Base-by-base conservation (phyloP, 1,140 invertebrate species). In the Rhagoletis pomonella region DNA sequence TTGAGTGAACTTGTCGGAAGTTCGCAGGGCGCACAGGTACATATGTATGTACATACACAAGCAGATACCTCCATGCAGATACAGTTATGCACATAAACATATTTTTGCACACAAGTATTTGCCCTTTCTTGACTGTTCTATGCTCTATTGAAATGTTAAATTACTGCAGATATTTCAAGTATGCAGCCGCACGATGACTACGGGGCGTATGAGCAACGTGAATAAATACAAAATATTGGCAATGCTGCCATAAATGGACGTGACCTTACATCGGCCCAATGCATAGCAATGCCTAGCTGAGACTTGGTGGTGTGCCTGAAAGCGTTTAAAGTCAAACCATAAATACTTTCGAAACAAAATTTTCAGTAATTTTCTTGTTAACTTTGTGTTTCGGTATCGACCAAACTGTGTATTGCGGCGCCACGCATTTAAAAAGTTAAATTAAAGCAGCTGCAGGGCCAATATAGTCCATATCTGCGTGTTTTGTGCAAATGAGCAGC, bases 121-220 rank as follows among this genome's bases (percentile, higher is more conserved):
- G 42, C 47, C 19, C 55, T 10, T 55, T 81, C 17, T 81, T 81
- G 73, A 47, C 73, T 29, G 29, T 29, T 29, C 29, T 29, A 81
- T 81, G n/a, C 47, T 50, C 55, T 81, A 81, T 81, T 81, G 73
- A 81, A 81, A 81, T 81, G 73, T 19, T 81, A 81, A 81, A 81
- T 81, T 50, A 55, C 73, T 81, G 73, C 73, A 55, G 73, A 81
- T 81, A 81, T 81, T 81, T 81, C 9, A 81, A 29, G 50, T n/a
- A 19, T 50, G 50, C 47, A 55, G 50, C 17, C 73, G 29, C 73
- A 58, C 42, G 73, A 55, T 5, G 4, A 67, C 5, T 2, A n/a
- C 44, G 73, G 42, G 42, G 73, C 73, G 47, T 81, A 81, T 50
- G 73, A 81, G 47, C 10, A 55, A 81, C 47, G 12, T 44, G 39